Evolutionary conservation across 2,113 vertebrate species (phyloP).

Genomic region (Tupaia chinensis): DNA sequence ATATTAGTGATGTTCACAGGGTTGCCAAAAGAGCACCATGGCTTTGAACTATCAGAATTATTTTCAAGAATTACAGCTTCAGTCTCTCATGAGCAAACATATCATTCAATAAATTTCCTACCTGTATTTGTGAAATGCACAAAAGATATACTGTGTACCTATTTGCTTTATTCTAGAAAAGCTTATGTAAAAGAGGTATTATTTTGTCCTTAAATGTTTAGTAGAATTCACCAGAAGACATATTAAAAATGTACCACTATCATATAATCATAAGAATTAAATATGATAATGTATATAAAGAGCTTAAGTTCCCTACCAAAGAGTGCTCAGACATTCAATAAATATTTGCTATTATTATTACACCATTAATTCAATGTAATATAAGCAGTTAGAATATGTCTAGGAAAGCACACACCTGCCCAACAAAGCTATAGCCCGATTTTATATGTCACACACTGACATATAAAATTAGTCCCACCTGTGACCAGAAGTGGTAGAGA

Average conservation of each 20-base stretch:
- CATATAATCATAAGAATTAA: constrained; percentile 25
- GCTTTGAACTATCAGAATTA: neutral
- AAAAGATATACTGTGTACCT: neutral
- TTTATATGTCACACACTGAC: neutral
- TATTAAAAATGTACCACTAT: neutral
- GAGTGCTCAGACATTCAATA: neutral
- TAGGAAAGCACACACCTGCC: neutral
- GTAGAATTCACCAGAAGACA: neutral
- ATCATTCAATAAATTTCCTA: neutral
- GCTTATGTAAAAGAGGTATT: neutral
- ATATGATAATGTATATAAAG: neutral
- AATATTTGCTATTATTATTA: neutral
- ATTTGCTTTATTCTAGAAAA: neutral
- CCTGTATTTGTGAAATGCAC: neutral
- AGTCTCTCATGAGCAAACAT: neutral
- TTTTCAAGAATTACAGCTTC: neutral
- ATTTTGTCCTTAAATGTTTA: constrained; percentile 33
- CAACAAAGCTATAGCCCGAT: neutral
- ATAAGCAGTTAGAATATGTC: neutral
- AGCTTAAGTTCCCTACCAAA: neutral
- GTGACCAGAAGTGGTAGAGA: neutral
- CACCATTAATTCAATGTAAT: neutral
- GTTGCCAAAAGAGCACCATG: neutral
- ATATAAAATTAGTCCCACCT: neutral
- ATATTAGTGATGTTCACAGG: neutral